phyloP scores from a whole-genome alignment of 2,888 invertebrate genomes.

The Helicoverpa assulta region DNA sequence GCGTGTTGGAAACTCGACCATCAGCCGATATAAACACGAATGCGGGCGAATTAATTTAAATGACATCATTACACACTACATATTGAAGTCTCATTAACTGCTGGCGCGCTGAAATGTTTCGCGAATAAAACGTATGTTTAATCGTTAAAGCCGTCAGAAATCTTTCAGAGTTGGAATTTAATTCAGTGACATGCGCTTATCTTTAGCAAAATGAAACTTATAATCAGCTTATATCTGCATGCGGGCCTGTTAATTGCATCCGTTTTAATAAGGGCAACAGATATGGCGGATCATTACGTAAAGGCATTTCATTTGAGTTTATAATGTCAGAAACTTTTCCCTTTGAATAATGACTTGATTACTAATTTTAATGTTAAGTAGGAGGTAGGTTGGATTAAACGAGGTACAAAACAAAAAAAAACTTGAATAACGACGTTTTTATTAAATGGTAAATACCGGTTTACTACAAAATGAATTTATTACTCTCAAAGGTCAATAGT shows the following conservation, averaged over 20 bases:
- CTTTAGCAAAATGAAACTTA: slow-evolving; percentile 38
- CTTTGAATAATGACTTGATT: slow-evolving; percentile 16
- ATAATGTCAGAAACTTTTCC: slow-evolving; percentile 31
- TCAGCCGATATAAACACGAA: slow-evolving; percentile 66
- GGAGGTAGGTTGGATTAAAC: not conserved
- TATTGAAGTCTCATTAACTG: slow-evolving; percentile 41
- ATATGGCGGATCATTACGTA: slow-evolving; percentile 41
- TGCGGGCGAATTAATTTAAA: slow-evolving; percentile 71
- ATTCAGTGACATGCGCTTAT: slow-evolving; percentile 45
- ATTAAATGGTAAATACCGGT: not conserved
- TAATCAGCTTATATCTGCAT: slow-evolving; percentile 47
- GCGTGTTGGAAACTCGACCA: slow-evolving; percentile 72
- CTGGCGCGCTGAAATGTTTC: slow-evolving; percentile 25
- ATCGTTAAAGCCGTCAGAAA: slow-evolving; percentile 40
- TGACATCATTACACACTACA: slow-evolving; percentile 56
- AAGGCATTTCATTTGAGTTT: slow-evolving; percentile 28
- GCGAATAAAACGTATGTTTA: slow-evolving; percentile 32
- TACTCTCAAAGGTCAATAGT: slow-evolving; percentile 18
- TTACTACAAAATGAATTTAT: slow-evolving; percentile 18
- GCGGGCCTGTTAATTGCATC: slow-evolving; percentile 56
- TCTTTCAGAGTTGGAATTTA: slow-evolving; percentile 23
- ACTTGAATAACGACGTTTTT: not conserved
- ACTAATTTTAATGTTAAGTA: slow-evolving; percentile 13
- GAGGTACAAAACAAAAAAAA: not conserved
- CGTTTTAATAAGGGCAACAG: slow-evolving; percentile 34